These are phyloP conservation scores for Megalurothrips usitatus DNA, from an alignment of 2,888 invertebrate species.

Conservation along the genomic window DNA sequence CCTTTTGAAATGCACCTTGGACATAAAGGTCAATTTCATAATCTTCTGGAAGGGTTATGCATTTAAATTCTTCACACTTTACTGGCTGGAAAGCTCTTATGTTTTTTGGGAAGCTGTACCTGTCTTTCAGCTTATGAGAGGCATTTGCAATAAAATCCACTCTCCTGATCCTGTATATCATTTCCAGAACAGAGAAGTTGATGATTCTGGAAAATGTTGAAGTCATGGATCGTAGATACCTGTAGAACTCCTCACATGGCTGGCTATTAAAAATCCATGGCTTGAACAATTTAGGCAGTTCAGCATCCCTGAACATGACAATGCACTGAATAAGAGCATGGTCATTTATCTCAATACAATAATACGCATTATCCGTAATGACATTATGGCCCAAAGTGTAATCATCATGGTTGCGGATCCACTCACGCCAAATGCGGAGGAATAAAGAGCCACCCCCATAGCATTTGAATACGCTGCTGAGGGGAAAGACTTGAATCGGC, in stretches of 20 bases:
- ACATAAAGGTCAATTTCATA: neutral
- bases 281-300: neutral
- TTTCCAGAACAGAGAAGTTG: slow-evolving; percentile 34
- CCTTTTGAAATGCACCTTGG: neutral
- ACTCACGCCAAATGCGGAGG: neutral
- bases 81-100: neutral
- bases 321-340: neutral
- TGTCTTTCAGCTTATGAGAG: neutral
- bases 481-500: too few species aligned
- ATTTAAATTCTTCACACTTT: neutral
- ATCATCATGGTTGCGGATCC: neutral
- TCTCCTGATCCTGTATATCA: slow-evolving; percentile 32
- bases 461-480: too few species aligned
- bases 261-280: neutral
- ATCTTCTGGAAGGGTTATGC: neutral
- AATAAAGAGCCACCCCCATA: neutral
- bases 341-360: neutral
- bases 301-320: neutral
- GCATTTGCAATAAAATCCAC: slow-evolving; percentile 31
- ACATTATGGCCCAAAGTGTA: neutral
- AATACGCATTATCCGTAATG: neutral
- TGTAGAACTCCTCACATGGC: neutral
- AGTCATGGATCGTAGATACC: slow-evolving; percentile 33
- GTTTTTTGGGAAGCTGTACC: neutral
- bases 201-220: slow-evolving; percentile 34